Percentiles rank a stretch among this genome's conserved stretches.
These are phyloP conservation scores for Nemoura dubitans DNA, from an alignment of 2,888 invertebrate genomes.

Conservation along the genomic window DNA sequence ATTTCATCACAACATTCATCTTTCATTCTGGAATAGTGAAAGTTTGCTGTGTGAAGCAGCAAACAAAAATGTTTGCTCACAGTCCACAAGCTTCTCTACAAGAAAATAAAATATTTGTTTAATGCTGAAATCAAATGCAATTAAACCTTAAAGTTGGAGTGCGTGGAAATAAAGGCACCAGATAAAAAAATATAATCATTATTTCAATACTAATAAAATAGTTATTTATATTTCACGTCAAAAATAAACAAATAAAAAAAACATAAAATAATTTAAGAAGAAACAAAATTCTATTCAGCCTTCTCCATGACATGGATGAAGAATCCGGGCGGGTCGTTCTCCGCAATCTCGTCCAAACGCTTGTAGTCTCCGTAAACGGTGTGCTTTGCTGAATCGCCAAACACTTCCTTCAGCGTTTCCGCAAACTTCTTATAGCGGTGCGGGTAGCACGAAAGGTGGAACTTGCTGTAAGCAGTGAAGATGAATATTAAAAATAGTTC, in stretches of 20 bases:
- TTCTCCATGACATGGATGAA: conserved; percentile 87
- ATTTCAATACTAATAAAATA: not conserved
- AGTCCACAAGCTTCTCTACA: no score
- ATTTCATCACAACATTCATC: no score
- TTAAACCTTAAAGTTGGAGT: not conserved
- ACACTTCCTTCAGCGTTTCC: conserved; percentile 74
- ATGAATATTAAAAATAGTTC: not conserved
- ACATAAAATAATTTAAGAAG: not conserved
- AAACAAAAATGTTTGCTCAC: no score
- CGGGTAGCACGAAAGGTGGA: conserved; percentile 88
- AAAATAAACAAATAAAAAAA: conserved; percentile 18
- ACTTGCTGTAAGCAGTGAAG: conserved; percentile 69
- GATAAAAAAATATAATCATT: not conserved
- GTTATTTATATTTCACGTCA: conserved; percentile 7
- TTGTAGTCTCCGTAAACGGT: conserved; percentile 85
- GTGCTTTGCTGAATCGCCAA: conserved; percentile 71
- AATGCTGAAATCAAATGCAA: not conserved
- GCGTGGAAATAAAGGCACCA: not conserved
- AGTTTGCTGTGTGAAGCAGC: no score
- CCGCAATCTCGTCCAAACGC: conserved; percentile 65
- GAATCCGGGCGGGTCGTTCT: conserved; percentile 73
- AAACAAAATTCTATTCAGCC: conserved; percentile 48
- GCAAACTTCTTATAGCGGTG: conserved; percentile 79
- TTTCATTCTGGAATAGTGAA: no score
- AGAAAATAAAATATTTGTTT: no score